Evolutionary conservation across 2,797 vertebrate genomes (phyloP).

Genomic region (Falco columbarius): DNA sequence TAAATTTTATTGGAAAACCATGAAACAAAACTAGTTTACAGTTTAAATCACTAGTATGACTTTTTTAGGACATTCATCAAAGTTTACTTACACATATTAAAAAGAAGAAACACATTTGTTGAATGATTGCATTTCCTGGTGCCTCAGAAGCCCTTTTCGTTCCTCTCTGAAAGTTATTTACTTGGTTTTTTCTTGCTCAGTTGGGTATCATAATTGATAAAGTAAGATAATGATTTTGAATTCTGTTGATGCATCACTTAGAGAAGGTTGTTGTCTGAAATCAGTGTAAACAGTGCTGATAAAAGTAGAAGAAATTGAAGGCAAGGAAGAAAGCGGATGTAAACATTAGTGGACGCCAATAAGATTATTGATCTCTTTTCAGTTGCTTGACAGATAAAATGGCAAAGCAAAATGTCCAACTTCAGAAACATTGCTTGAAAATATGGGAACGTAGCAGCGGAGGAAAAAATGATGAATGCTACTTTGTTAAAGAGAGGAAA

Average conservation of each 20-base stretch:
- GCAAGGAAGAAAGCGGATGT: constrained; percentile 33
- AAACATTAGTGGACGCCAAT: constrained; percentile 32
- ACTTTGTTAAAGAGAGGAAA: constrained; percentile 40
- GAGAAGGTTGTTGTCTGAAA: not conserved
- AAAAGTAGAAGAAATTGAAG: constrained; percentile 5
- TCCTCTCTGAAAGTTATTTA: not conserved
- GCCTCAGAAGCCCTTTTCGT: not conserved
- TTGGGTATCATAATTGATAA: not conserved
- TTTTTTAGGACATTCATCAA: not conserved
- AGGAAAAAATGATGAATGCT: constrained; percentile 57
- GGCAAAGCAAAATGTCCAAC: constrained; percentile 39
- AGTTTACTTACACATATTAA: not conserved
- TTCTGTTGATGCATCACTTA: not conserved
- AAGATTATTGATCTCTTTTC: constrained; percentile 55
- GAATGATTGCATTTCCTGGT: not conserved
- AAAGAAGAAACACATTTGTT: not conserved
- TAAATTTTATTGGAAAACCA: not conserved
- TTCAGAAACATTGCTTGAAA: constrained; percentile 36
- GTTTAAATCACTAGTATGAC: not conserved
- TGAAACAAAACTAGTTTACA: not conserved
- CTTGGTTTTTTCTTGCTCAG: not conserved
- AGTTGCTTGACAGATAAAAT: constrained; percentile 53
- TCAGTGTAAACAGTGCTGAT: not conserved
- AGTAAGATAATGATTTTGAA: not conserved
- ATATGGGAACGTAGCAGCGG: not conserved